These are phyloP conservation scores for Drosophila imparisetae DNA, from an alignment of 2,888 invertebrate genomes.

Conservation along the genomic window DNA sequence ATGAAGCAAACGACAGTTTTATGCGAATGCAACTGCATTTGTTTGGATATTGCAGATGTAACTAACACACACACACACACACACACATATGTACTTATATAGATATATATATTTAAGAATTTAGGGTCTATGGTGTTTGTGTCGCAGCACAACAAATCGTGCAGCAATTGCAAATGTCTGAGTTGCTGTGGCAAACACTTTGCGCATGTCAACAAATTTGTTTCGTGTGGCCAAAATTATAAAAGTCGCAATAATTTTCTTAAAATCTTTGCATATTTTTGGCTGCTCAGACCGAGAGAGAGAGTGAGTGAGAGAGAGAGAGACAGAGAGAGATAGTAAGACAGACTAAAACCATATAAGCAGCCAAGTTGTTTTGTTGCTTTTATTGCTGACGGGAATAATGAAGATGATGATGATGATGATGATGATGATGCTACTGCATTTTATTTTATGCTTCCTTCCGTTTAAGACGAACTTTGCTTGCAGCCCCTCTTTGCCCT, in stretches of 20 bases:
- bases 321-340: slow-evolving; percentile 13
- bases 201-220: slow-evolving; percentile 81
- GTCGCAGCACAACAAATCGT: slow-evolving; percentile 70
- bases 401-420: slow-evolving; percentile 25
- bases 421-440: slow-evolving; percentile 46
- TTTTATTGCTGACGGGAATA: slow-evolving; percentile 16
- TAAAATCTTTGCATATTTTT: slow-evolving; percentile 74
- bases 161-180: slow-evolving; percentile 66
- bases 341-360: slow-evolving; percentile 10
- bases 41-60: slow-evolving; percentile 68
- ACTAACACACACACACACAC: slow-evolving; percentile 23
- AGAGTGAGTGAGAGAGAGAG: not conserved
- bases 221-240: slow-evolving; percentile 65
- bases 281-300: slow-evolving; percentile 9
- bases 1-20: slow-evolving; percentile 47
- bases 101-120: slow-evolving; percentile 24
- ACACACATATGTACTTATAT: not conserved
- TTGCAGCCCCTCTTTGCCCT: not conserved
- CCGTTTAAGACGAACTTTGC: slow-evolving; percentile 64
- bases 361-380: slow-evolving; percentile 34
- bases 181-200: slow-evolving; percentile 49
- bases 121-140: slow-evolving; percentile 34
- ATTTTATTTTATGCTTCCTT: slow-evolving; percentile 82
- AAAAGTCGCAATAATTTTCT: slow-evolving; percentile 76
- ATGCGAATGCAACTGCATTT: slow-evolving; percentile 54